Percentiles rank a stretch among this genome's conserved stretches.
These are phyloP conservation scores for Notarius quadriscutis DNA, from an alignment of 2,113 vertebrate species.

Conservation along the genomic window DNA sequence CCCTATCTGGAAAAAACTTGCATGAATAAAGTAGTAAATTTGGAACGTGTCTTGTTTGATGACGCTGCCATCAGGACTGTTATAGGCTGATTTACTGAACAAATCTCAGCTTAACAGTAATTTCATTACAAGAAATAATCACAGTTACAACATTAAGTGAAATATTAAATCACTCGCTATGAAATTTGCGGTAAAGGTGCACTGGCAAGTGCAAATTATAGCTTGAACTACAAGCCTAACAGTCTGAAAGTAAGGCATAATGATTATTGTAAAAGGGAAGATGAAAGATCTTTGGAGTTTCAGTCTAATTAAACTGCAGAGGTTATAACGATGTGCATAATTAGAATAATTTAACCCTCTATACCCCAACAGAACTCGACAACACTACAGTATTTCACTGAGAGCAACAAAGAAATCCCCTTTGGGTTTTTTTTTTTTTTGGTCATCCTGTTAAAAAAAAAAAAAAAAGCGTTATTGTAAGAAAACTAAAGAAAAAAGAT, in stretches of 20 bases:
- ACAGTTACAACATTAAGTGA: background rate
- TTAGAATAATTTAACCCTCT: background rate
- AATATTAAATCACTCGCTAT: background rate
- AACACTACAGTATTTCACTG: too few relatives aligned
- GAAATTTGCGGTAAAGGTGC: background rate
- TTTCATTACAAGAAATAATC: background rate
- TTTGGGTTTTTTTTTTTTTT: too few relatives aligned
- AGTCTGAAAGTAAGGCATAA: background rate
- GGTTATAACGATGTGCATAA: background rate
- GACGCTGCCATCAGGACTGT: background rate
- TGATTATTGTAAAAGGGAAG: background rate
- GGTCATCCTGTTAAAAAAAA: too few relatives aligned
- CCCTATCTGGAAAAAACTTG: background rate
- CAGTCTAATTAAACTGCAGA: background rate
- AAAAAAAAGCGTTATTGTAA: too few relatives aligned
- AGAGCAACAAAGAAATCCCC: too few relatives aligned
- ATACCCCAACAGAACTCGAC: too few relatives aligned
- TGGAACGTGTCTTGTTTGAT: background rate
- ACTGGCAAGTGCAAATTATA: background rate
- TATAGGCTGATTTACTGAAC: background rate
- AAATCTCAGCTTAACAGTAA: background rate
- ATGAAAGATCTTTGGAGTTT: background rate
- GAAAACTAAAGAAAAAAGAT: too few relatives aligned
- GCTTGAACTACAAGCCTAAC: background rate
- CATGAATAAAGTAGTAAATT: background rate